Evolutionary conservation across 2,113 vertebrate species (phyloP), one percentile per base, ranked within the genome.

Genomic region (Calyptommatus sinebrachiatus): DNA sequence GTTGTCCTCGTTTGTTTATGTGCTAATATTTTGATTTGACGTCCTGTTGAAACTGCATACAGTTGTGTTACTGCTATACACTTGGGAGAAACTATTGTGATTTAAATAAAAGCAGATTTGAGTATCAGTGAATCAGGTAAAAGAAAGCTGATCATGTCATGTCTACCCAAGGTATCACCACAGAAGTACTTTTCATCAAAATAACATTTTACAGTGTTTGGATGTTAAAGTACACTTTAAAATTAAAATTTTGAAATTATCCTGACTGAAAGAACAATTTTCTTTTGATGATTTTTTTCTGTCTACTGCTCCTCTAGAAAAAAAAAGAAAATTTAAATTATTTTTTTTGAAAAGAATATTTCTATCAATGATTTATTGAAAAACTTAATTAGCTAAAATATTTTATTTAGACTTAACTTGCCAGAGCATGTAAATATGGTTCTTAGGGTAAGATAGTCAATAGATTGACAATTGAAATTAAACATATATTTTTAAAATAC

Each of bases 171-270:
- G 12, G n/a, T n/a, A n/a, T n/a, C n/a, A n/a, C 53, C 53, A 12
- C 60, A 78, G 71, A 81, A 77, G 70, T 28, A 35, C 18, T 24
- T 82, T 75, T 24, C 75, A 82, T 89, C 86, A 87, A 1, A 63
- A 71, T 80, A 61, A 68, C 72, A 60, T 48, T 68, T 46, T 74
- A 69, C 35, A 29, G 7, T 29, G 35, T 4, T 41, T 41, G 2
- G 35, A 41, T 41, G 35, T 41, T 41, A 41, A 41, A 41, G 35
- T 41, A 41, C 35, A 41, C 35, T 41, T 41, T 41, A 41, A 41
- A 41, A 41, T 41, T 41, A 41, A 41, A 41, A 41, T 86, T 90
- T 88, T 89, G 82, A 62, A 71, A 66, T 24, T 18, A 12, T 41
- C 60, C 83, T 88, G 86, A 84, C 65, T 60, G n/a, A 68, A 71